phyloP scores from a whole-genome alignment of 2,888 invertebrate species.

The Linnaemya tessellans region DNA sequence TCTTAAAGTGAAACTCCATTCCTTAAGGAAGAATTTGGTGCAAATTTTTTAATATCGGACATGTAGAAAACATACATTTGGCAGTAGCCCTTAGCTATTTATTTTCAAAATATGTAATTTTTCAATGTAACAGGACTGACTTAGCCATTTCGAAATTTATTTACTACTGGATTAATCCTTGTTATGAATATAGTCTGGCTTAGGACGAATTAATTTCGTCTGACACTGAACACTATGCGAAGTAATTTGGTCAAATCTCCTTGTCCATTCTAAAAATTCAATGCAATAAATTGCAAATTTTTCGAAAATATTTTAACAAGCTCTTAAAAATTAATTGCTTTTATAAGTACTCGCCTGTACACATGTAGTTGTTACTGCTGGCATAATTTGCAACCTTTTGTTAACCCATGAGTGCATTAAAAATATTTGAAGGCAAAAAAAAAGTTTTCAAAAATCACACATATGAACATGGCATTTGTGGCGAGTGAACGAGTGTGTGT shows the following conservation, averaged over 20 bases:
- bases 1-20: too few species aligned
- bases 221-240: too few species aligned
- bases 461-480: constrained; percentile 49
- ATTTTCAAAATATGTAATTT: too few species aligned
- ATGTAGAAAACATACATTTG: too few species aligned
- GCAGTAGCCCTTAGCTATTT: too few species aligned
- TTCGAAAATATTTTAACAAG: constrained; percentile 57
- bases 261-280: not conserved
- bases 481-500: constrained; percentile 5
- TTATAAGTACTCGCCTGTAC: not conserved
- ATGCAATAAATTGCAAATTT: constrained; percentile 33
- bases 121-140: too few species aligned
- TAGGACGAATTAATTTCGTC: too few species aligned
- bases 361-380: constrained; percentile 24
- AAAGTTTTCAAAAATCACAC: constrained; percentile 27
- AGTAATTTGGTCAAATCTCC: not conserved
- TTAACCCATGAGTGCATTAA: constrained; percentile 49
- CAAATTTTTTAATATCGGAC: too few species aligned
- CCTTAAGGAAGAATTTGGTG: too few species aligned
- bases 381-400: constrained; percentile 59
- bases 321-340: constrained; percentile 46
- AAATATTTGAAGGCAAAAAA: constrained; percentile 4
- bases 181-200: too few species aligned
- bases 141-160: too few species aligned
- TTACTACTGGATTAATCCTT: too few species aligned